Percentiles rank a stretch among this genome's conserved stretches.
Evolutionary conservation across 2,113 vertebrate species (phyloP).

Genomic region (Prolemur simus): DNA sequence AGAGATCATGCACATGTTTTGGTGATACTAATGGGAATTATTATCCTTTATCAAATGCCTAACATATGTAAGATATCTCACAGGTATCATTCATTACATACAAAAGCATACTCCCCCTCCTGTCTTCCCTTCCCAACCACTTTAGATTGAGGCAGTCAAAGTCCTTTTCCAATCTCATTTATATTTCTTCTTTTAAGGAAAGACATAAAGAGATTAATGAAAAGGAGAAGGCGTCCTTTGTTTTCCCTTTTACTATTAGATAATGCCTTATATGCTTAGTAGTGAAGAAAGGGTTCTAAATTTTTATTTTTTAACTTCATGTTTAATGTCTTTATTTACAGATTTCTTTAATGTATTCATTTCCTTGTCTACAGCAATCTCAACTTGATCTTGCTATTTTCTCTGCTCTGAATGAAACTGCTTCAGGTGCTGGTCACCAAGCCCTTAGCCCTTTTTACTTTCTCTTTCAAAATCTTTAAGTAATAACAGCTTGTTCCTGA

Average conservation of each 20-base stretch:
- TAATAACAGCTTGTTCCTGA: neutral
- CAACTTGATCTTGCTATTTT: neutral
- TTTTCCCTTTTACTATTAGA: neutral
- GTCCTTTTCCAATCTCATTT: neutral
- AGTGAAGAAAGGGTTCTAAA: neutral
- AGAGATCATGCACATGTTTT: neutral
- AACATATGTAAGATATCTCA: neutral
- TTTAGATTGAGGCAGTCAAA: neutral
- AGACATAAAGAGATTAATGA: neutral
- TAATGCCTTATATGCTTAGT: neutral
- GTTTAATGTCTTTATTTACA: neutral
- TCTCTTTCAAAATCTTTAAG: neutral
- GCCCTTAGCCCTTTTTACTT: neutral
- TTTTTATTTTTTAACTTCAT: neutral
- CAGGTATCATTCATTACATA: no score
- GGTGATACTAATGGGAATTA: neutral
- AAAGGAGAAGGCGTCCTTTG: neutral
- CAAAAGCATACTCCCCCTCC: neutral
- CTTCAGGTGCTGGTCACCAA: neutral
- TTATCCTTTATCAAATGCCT: neutral
- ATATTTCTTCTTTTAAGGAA: neutral
- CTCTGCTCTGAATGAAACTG: neutral
- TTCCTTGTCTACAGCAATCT: neutral
- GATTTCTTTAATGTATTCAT: neutral
- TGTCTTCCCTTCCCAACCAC: neutral